phyloP scores from a whole-genome alignment of 2,113 vertebrate genomes.

The Dermatemys mawii region DNA sequence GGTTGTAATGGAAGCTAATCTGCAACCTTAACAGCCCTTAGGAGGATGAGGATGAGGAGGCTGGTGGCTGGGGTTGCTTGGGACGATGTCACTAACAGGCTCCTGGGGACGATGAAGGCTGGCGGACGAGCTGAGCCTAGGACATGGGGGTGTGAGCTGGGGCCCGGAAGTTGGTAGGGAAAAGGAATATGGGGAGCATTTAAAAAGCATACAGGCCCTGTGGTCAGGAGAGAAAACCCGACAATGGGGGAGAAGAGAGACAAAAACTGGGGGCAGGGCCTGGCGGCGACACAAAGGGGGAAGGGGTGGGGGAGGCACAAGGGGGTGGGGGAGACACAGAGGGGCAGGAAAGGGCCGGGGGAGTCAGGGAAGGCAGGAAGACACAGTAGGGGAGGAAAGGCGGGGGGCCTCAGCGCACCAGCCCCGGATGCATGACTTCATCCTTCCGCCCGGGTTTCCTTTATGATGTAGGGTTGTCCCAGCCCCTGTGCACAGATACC shows the following conservation, averaged over 20 bases:
- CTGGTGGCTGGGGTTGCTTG: not conserved
- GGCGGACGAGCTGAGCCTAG: not conserved
- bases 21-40: not conserved
- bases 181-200: not conserved
- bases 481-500: slow-evolving; percentile 78
- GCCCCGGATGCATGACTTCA: slow-evolving; percentile 97
- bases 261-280: too few species aligned
- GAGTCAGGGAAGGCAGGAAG: slow-evolving; percentile 64
- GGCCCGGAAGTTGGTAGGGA: not conserved
- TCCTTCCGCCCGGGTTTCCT: slow-evolving; percentile 93
- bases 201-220: not conserved
- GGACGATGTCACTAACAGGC: not conserved
- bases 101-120: not conserved
- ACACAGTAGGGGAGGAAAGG: slow-evolving; percentile 33
- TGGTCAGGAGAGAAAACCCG: not conserved
- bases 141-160: not conserved
- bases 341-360: slow-evolving; percentile 65
- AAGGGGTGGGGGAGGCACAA: slow-evolving; percentile 60
- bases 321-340: slow-evolving; percentile 38
- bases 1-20: not conserved
- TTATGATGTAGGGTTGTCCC: slow-evolving; percentile 94
- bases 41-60: not conserved
- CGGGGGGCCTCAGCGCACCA: slow-evolving; percentile 63
- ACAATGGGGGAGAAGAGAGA: not conserved
- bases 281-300: rapidly evolving